Base-by-base conservation (phyloP, 2,113 vertebrate species). In the Alouatta palliata region DNA sequence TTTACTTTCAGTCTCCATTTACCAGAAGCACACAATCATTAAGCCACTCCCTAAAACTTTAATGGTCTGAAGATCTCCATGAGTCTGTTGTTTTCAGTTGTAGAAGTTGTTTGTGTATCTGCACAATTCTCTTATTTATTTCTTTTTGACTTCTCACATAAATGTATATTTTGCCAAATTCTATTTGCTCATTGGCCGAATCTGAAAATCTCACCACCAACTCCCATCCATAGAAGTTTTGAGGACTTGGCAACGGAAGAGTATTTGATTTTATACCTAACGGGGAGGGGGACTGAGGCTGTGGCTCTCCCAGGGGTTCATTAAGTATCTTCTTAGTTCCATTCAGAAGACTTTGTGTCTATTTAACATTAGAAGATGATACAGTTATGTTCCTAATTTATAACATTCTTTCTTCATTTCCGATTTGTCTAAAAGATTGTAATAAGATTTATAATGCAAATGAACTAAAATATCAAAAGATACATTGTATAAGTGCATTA, bases 381-480 rank as follows among this genome's bases (percentile, higher is more conserved):
- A 32, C 0, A 54, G 66, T 73, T 71, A 27, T 32, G 6, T 19
- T 40, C 21, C 83, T 68, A 35, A 12, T 68, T 61, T 23, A 2
- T 12, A 86, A 27, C 47, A 54, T 40, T 43, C 58, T 37, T n/a
- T 64, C 56, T 9, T 90, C 79, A 66, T 76, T 93, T 97, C 86
- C 6, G 20, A 84, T 83, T 87, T 86, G 71, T 91, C 77, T 86
- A 68, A 92, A 96, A 71, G 87, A 80, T 64, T 54, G 0, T 94
- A 45, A 77, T 96, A 84, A 81, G 47, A 71, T 91, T 92, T 84
- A 80, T 54, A 37, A 87, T 61, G 64, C 75, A 90, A 95, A 94
- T 76, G 47, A 96, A 47, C 54, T 80, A 73, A 87, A 90, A 45
- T 52, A 92, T 47, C 90, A 87, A 61, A 90, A 89, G 54, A 43